A percentile compares a stretch with the other conserved stretches of the same genome.
Evolutionary conservation across 37 sponge, comb jelly and placozoan genomes (phyloP).

Genomic region (Hormiphora californensis): DNA sequence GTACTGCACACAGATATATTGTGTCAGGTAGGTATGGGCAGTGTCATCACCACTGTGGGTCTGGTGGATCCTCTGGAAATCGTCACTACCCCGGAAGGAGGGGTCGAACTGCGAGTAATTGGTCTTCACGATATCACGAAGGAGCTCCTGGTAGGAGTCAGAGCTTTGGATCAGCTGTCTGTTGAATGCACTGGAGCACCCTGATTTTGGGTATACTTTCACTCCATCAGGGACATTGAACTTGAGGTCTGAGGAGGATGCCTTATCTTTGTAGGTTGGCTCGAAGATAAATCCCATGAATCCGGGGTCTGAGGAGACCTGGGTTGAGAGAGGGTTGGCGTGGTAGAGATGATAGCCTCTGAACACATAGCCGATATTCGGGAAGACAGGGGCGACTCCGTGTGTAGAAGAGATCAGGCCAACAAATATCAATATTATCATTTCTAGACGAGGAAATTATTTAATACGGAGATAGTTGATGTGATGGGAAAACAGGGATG

Average conservation of each 20-base stretch:
- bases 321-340: slow-evolving; percentile 27
- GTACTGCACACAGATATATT: background rate
- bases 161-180: background rate
- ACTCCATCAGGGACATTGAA: slow-evolving; percentile 17
- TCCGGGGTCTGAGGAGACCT: slow-evolving; percentile 28
- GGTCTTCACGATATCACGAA: slow-evolving; percentile 25
- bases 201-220: background rate
- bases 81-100: slow-evolving; percentile 27
- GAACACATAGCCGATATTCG: slow-evolving; percentile 26
- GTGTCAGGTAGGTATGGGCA: background rate
- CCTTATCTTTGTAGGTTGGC: background rate
- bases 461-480: too few relatives aligned
- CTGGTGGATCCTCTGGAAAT: background rate
- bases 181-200: slow-evolving; percentile 11
- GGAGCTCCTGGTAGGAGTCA: slow-evolving; percentile 2
- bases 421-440: too few relatives aligned
- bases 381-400: too few relatives aligned
- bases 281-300: slow-evolving; percentile 2
- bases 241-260: background rate
- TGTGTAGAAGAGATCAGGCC: too few relatives aligned
- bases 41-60: background rate
- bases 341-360: slow-evolving; percentile 42
- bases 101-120: slow-evolving; percentile 11
- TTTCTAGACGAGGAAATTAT: too few relatives aligned
- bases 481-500: too few relatives aligned